Evolutionary conservation across 2,113 vertebrate species (phyloP), one percentile per base, ranked within the genome.

Genomic region (Cyanoramphus novaezelandiae): DNA sequence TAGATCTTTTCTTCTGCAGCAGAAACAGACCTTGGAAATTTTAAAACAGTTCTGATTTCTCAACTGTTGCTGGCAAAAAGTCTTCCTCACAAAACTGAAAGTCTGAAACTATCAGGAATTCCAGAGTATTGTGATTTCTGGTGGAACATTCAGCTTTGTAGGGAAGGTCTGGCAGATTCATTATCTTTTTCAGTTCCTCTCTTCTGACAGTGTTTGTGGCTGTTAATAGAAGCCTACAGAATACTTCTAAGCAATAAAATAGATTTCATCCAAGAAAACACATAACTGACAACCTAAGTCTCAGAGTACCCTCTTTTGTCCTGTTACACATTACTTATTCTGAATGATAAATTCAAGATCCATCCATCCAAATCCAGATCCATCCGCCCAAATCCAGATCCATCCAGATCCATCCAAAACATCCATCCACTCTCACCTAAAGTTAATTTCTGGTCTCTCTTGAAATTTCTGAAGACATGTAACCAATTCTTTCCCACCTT

Each of bases 111-210:
- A 76, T 72, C 62, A 82, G 88, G 63, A 89, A 71, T 95, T 84
- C 74, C 68, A 68, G 25, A 35, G 59, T 74, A 85, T 94, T 23
- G 55, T 81, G 80, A 84, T 92, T 95, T 96, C 90, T 93, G 50
- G 76, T 77, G 67, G 35, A 91, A 88, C 65, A 50, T 68, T 92
- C 94, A 95, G 67, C 94, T 90, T 33, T 90, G 72, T n/a, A 44
- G 31, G 37, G n/a, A 93, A 21, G 64, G 33, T 75, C 65, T 90
- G 78, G 91, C 65, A 81, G 93, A 92, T 93, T 92, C 64, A 94
- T 88, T 81, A 71, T 31, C 49, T 91, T 64, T 81, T 69, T 68
- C 46, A 90, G 4, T 53, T 79, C 63, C 46, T 64, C 77, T 82
- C 19, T 46, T 92, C 71, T 90, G 82, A 81, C 68, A 92, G 52